Evolutionary conservation across 2,888 invertebrate species (phyloP).

Genomic region (Athalia cordata): DNA sequence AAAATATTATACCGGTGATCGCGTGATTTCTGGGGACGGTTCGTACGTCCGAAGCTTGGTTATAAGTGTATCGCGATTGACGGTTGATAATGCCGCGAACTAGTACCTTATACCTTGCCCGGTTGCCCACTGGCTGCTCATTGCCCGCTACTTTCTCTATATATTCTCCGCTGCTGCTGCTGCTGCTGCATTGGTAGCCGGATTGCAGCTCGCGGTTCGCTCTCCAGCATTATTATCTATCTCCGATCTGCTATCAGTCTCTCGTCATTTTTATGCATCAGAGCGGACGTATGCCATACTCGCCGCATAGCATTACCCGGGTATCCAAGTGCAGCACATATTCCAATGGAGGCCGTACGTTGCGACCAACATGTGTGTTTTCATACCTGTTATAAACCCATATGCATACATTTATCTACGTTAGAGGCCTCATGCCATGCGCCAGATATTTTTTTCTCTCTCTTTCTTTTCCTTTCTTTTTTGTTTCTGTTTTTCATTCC

Average conservation of each 20-base stretch:
- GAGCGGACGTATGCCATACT: background rate
- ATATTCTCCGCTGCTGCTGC: slow-evolving; percentile 56
- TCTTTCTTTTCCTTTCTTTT: no score
- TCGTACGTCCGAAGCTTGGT: slow-evolving; percentile 23
- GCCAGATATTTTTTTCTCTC: no score
- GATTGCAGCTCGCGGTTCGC: slow-evolving; percentile 39
- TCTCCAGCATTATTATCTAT: slow-evolving; percentile 58
- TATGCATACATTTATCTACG: background rate
- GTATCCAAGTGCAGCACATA: background rate
- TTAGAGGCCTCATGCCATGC: no score
- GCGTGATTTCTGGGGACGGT: slow-evolving; percentile 40
- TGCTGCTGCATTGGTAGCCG: slow-evolving; percentile 30
- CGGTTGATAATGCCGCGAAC: slow-evolving; percentile 57
- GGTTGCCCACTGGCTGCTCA: slow-evolving; percentile 44
- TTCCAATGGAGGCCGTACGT: background rate
- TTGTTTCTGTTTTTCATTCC: no score
- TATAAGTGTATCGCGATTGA: slow-evolving; percentile 57
- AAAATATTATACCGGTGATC: background rate
- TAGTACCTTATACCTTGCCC: slow-evolving; percentile 52
- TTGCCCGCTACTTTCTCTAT: slow-evolving; percentile 35
- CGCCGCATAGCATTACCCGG: slow-evolving; percentile 26
- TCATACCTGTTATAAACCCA: background rate
- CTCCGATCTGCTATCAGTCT: slow-evolving; percentile 55
- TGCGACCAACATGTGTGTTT: background rate
- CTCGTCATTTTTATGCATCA: slow-evolving; percentile 45